A percentile compares a stretch with the other conserved stretches of the same genome.
These are phyloP conservation scores for Parelbella ahira DNA, from an alignment of 2,888 invertebrate genomes.

Conservation along the genomic window DNA sequence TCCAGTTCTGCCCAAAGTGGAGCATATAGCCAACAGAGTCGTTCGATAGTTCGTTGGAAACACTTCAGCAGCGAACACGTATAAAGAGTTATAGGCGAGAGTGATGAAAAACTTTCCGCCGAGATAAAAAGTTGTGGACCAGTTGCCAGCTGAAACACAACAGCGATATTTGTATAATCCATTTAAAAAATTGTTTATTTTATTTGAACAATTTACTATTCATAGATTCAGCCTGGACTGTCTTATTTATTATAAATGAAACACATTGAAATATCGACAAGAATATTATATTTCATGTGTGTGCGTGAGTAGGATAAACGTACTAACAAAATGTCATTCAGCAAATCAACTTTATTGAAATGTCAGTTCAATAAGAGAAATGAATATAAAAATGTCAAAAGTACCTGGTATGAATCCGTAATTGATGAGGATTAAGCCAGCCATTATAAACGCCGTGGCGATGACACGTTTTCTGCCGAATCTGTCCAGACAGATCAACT, in stretches of 20 bases:
- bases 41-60: constrained; percentile 85
- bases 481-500: constrained; percentile 82
- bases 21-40: constrained; percentile 83
- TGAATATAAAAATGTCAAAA: no score
- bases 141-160: constrained; percentile 61
- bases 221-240: no score
- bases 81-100: constrained; percentile 83
- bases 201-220: no score
- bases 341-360: no score
- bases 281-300: no score
- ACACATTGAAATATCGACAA: no score
- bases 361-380: no score
- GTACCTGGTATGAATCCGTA: constrained; percentile 83
- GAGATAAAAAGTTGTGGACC: constrained; percentile 79
- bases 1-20: constrained; percentile 84
- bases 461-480: constrained; percentile 84
- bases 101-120: constrained; percentile 85
- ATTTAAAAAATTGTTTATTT: no score
- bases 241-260: no score
- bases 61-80: constrained; percentile 85
- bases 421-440: constrained; percentile 82
- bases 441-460: constrained; percentile 81
- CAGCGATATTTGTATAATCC: no score
- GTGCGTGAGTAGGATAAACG: no score
- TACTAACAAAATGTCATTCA: no score